Evolutionary conservation across 2,797 vertebrate species (phyloP), one percentile per base, ranked within the genome.

Genomic region (Linurgus olivaceus): DNA sequence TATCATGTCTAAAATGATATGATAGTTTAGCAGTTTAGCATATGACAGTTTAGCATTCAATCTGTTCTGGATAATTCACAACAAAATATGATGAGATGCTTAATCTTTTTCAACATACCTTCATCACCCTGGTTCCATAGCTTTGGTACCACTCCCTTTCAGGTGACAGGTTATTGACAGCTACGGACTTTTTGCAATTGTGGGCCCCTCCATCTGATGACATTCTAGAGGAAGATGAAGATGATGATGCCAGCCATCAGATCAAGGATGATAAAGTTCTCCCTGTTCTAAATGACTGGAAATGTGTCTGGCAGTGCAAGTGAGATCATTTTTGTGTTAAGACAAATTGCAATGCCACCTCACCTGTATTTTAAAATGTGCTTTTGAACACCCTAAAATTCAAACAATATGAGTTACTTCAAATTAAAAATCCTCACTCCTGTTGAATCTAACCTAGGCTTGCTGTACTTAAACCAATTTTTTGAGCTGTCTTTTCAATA

Each of bases 261-360:
- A 85, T 96, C 78, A 98, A 92, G 38, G 98, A 99, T 52, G 98
- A 98, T 97, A 98, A 98, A 98, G 96, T 98, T 87, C 98, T 98
- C 78, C 99, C 98, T 3, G 95, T 98, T 96, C 98, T 99, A 92
- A 99, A 98, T 95, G 99, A 99, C 97, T 99, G 99, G 99, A 99
- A 98, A 93, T 99, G 99, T 96, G 93, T 99, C 96, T 99, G 99
- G 99, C 99, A 99, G 97, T 99, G 99, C 99, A 99, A 99, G 99
- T 99, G 97, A 97, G 98, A 97, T 71, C 76, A 78, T 61, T 76
- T 91, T 73, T 74, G 26, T 55, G 47, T 48, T 72, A 72, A 88
- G 50, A 85, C 8, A 66, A 71, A 48, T 66, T 63, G 48, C 7
- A 63, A 6, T 79, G 31, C 42, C 31, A 29, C 13, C 37, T 80